phyloP scores from a whole-genome alignment of 30 jellyfish, hydroid and myxozoan species.

The Haliclystus octoradiatus region DNA sequence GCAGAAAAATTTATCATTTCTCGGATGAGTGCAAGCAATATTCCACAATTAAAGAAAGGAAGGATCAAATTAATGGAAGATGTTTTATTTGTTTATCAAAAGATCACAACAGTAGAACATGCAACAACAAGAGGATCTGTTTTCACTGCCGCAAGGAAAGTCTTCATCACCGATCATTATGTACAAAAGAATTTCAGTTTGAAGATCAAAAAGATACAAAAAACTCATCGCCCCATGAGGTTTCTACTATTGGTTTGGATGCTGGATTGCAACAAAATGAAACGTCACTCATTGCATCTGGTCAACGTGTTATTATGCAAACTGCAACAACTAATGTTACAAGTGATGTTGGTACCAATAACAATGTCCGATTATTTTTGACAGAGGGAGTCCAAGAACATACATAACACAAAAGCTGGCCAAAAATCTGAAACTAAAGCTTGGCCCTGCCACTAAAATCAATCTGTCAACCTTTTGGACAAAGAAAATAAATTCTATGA shows the following conservation, averaged over 20 bases:
- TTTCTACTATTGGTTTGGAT: too few species aligned
- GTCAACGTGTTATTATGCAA: constrained; percentile 24
- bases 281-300: constrained; percentile 7
- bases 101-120: not conserved
- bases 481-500: not conserved
- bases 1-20: too few species aligned
- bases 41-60: too few species aligned
- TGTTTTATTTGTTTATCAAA: not conserved
- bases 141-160: not conserved
- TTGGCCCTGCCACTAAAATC: not conserved
- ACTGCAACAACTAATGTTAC: constrained; percentile 12
- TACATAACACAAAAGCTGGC: constrained; percentile 21
- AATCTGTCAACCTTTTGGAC: constrained; percentile 3
- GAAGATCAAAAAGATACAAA: not conserved
- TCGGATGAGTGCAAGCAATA: too few species aligned
- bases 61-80: too few species aligned
- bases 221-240: too few species aligned
- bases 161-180: constrained; percentile 8
- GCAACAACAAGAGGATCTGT: not conserved
- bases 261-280: not conserved
- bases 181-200: not conserved
- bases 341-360: too few species aligned
- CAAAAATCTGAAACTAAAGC: not conserved
- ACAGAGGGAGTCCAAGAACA: constrained; percentile 27
- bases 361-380: not conserved